These are phyloP conservation scores for Macrotrachela quadricornifera DNA, from an alignment of 1,140 invertebrate species.

Conservation along the genomic window DNA sequence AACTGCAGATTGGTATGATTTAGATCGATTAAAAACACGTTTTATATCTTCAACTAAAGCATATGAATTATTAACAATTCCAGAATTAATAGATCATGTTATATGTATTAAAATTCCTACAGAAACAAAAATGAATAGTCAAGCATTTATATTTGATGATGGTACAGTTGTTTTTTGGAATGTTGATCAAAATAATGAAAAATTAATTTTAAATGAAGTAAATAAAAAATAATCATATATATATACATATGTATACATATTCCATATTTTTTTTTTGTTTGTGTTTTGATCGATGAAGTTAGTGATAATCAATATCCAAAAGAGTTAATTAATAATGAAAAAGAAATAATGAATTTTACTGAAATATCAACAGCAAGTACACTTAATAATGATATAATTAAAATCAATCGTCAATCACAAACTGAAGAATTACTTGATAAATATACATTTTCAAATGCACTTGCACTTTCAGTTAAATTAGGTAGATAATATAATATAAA, in stretches of 20 bases:
- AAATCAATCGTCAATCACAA: neutral
- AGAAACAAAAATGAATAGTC: neutral
- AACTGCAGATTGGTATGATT: conserved; percentile 7
- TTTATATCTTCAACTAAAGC: neutral
- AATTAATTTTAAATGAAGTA: neutral
- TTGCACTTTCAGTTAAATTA: conserved; percentile 46
- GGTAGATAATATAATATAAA: neutral
- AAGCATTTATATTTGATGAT: conserved; percentile 36
- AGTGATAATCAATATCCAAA: too few relatives aligned
- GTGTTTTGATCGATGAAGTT: too few relatives aligned
- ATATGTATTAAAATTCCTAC: neutral
- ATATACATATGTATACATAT: too few relatives aligned
- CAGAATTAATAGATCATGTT: neutral
- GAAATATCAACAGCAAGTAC: too few relatives aligned
- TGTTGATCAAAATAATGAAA: conserved; percentile 50
- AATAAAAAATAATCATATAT: too few relatives aligned
- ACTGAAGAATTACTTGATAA: conserved; percentile 37
- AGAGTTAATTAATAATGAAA: too few relatives aligned
- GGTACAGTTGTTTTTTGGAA: conserved; percentile 81
- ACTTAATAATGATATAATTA: too few relatives aligned
- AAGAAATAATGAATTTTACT: too few relatives aligned
- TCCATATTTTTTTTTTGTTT: too few relatives aligned
- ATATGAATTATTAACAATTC: too few relatives aligned
- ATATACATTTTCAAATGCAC: conserved; percentile 65
- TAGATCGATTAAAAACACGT: neutral